These are phyloP conservation scores for Erinaceus europaeus DNA, from an alignment of 2,113 vertebrate genomes.

Conservation along the genomic window DNA sequence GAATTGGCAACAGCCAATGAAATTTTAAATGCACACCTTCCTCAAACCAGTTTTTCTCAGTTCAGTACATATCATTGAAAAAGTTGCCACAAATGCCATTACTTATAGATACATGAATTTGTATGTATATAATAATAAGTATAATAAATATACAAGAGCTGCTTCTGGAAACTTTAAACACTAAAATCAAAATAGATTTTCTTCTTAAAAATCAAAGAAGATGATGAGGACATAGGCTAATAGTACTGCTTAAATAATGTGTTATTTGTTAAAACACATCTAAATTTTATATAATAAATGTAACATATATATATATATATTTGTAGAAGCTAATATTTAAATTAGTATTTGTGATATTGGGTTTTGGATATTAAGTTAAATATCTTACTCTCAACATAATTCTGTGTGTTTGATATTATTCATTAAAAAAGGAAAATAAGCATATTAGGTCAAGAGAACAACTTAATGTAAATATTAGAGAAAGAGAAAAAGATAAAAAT, in stretches of 20 bases:
- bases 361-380: neutral
- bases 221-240: neutral
- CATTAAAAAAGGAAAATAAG: neutral
- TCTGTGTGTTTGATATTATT: slow-evolving; percentile 10
- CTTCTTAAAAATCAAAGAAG: neutral
- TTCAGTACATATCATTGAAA: neutral
- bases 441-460: neutral
- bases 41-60: neutral
- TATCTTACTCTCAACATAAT: neutral
- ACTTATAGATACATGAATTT: neutral
- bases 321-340: neutral
- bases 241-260: neutral
- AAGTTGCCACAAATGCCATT: neutral
- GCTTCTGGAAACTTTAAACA: neutral
- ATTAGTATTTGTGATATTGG: neutral
- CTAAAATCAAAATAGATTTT: slow-evolving; percentile 11
- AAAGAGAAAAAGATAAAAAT: neutral
- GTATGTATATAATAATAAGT: neutral
- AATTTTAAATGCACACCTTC: neutral
- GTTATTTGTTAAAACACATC: neutral
- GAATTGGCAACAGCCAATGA: neutral
- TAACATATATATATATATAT: neutral
- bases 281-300: neutral
- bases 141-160: neutral
- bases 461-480: neutral